Evolutionary conservation across 1,140 invertebrate species (phyloP), one percentile per base, ranked within the genome.

Genomic region (Apis laboriosa): DNA sequence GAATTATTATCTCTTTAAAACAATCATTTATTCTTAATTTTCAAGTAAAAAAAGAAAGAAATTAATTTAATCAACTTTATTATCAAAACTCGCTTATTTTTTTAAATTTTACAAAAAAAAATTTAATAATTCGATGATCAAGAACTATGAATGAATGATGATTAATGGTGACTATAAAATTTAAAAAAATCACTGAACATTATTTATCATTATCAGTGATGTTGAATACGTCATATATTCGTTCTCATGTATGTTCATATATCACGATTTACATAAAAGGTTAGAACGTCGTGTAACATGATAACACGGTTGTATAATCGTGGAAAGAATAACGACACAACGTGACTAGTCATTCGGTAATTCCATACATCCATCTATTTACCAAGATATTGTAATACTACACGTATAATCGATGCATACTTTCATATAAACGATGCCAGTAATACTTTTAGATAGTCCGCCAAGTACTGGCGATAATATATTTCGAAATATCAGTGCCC

Each of bases 271-370:
- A 49, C 43, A 24, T 19, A 53, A 9, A 53, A 49, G 67, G 21
- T 49, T 68, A 13, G 43, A 49, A 15, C 9, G 12, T 19, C 43
- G 34, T 9, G 66, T 53, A 24, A 24, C 49, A 17, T 17, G 68
- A 71, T 71, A 53, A 71, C 68, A 19, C 68, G 68, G 8, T 71
- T 71, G 66, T 68, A 49, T 68, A 49, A 68, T 68, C 68, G 68
- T 53, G 9, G 13, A 24, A 49, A 24, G 68, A 71, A n/a, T 24
- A 71, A 71, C 68, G 68, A 34, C 28, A 24, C 28, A 24, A 71
- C 68, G 68, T 53, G 68, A 53, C 68, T 53, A 9, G 3, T 9
- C 49, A 53, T 53, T 71, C 17, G 68, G 24, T 71, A 71, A 71
- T 71, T 71, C 49, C n/a, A 13, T 21, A 2, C 49, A 24, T 15